Base-by-base conservation (phyloP, 2,113 vertebrate genomes). In the Burhinus oedicnemus region DNA sequence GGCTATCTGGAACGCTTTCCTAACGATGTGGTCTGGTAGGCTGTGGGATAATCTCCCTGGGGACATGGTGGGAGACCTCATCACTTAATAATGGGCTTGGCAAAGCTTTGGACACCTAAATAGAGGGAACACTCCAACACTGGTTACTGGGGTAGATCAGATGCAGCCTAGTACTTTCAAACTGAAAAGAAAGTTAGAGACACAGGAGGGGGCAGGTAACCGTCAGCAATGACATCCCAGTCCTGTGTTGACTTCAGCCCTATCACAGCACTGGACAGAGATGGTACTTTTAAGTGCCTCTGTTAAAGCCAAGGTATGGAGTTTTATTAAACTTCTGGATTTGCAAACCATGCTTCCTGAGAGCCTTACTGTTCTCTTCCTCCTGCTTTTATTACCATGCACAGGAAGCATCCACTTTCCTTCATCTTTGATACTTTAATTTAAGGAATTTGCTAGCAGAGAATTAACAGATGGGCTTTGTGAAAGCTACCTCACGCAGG, bases 41-140 rank as follows among this genome's bases (percentile, higher is more conserved):
- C 91, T 97, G 94, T 96, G 94, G 89, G 38, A 95, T 96, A 95
- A 91, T 95, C 81, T 96, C 95, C 62, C 84, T 36, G 32, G 78
- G 94, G 95, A 94, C 70, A 10, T 87, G 61, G 91, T 89, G 81
- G 84, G 94, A 97, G 95, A 94, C 95, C 96, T 96, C 95, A 95
- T 94, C 93, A 74, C 83, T 97, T 96, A 97, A 93, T 97, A 96
- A 94, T 27, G 54, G 93, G 89, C 66, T 95, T 95, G 96, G 94
- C 86, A 97, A 94, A 83, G 83, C 60, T 95, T 80, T 95, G 82
- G 88, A 90, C 93, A 90, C 93, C 95, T 94, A 92, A 95, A 92
- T 27, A 86, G 57, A 89, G 64, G 55, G 83, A 95, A 58, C 21
- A 15, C 57, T 90, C 64, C 36, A 68, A 1, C 49, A 42, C 26